These are phyloP conservation scores for Cyclargus thomasi DNA, from an alignment of 1,140 invertebrate species.

Conservation along the genomic window DNA sequence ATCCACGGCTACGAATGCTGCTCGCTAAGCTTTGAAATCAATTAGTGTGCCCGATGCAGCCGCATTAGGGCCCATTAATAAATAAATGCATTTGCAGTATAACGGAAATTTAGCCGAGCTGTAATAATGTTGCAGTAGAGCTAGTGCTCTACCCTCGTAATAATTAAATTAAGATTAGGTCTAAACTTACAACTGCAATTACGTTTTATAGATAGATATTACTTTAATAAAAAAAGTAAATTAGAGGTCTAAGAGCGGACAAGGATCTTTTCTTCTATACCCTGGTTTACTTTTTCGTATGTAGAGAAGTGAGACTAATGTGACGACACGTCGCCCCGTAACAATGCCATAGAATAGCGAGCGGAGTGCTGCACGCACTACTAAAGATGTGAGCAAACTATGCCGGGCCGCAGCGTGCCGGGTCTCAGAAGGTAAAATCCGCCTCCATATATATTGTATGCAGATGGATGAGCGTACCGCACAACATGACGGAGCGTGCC, in stretches of 20 bases:
- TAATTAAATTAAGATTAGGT: background rate
- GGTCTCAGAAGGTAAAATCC: no score
- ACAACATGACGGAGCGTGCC: no score
- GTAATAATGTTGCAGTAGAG: background rate
- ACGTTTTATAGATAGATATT: no score
- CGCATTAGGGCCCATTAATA: background rate
- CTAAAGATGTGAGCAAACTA: no score
- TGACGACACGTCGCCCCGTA: background rate
- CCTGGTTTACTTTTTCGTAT: background rate
- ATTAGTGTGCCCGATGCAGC: background rate
- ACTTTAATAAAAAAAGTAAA: background rate
- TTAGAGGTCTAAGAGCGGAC: background rate
- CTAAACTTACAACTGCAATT: no score
- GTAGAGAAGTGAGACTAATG: background rate
- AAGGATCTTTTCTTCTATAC: background rate
- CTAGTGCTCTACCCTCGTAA: no score
- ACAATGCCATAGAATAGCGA: background rate
- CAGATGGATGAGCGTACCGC: no score
- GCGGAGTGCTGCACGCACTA: no score
- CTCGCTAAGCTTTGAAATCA: background rate
- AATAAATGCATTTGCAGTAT: background rate
- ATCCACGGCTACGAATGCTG: background rate
- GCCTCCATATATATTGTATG: no score
- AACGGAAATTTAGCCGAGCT: background rate
- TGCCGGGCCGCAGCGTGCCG: no score